These are phyloP conservation scores for Cinclus mexicanus DNA, from an alignment of 2,113 vertebrate genomes.

Conservation along the genomic window DNA sequence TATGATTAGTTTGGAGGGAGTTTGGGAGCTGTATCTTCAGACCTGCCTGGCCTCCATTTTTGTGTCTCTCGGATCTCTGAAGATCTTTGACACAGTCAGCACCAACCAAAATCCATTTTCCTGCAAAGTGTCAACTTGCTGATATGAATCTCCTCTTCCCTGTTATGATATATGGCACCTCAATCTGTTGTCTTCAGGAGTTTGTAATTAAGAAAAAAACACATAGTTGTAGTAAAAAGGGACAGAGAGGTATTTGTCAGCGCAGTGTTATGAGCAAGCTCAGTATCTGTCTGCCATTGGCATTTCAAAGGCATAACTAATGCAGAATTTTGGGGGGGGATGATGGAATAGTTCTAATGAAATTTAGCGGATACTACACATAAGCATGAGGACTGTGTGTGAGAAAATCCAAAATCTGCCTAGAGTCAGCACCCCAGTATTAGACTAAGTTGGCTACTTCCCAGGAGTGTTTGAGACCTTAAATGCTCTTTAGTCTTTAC, in stretches of 20 bases:
- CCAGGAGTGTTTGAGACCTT: slow-evolving; percentile 47
- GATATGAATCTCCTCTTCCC: not conserved
- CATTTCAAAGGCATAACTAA: not conserved
- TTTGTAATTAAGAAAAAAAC: not conserved
- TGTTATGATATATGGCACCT: not conserved
- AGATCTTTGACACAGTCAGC: not conserved
- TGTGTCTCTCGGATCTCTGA: not conserved
- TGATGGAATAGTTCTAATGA: not conserved
- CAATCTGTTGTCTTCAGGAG: not conserved
- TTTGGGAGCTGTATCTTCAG: not conserved
- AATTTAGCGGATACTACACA: not conserved
- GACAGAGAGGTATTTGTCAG: not conserved
- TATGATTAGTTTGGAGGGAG: not conserved
- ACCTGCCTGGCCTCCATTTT: not conserved
- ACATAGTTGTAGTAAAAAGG: not conserved
- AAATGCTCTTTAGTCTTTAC: slow-evolving; percentile 59
- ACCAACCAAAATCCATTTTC: not conserved
- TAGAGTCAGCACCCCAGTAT: slow-evolving; percentile 8
- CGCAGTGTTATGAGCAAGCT: not conserved
- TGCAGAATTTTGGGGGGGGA: not conserved
- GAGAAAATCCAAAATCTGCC: slow-evolving; percentile 3
- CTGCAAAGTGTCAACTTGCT: not conserved
- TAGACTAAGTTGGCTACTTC: slow-evolving; percentile 29
- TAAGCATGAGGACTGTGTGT: not conserved
- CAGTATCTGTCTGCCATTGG: not conserved